Evolutionary conservation across 2,113 vertebrate genomes (phyloP).

Genomic region (Mus pahari): DNA sequence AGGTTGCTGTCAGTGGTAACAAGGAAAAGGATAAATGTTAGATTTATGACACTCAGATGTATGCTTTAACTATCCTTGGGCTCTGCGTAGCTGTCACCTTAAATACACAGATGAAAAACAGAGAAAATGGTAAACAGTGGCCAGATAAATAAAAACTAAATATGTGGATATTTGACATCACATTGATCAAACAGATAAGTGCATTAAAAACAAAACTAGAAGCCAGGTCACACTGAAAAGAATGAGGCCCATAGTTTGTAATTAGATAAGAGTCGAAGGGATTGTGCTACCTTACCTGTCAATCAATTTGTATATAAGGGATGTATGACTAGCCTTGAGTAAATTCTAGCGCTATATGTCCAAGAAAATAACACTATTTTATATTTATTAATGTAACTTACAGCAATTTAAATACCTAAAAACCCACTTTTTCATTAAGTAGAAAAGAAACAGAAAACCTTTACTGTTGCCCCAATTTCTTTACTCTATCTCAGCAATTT

Average conservation of each 20-base stretch:
- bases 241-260: neutral
- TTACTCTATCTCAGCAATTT: constrained; percentile 15
- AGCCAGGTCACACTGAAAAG: neutral
- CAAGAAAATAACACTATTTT: neutral
- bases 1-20: constrained; percentile 73
- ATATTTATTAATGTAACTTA: neutral
- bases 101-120: constrained; percentile 20
- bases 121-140: constrained; percentile 51
- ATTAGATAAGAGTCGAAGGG: neutral
- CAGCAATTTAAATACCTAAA: neutral
- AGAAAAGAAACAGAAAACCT: neutral
- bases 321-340: neutral
- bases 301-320: neutral
- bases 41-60: constrained; percentile 65
- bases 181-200: constrained; percentile 56
- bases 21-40: constrained; percentile 53
- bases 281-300: neutral
- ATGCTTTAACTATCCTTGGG: constrained; percentile 33
- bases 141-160: constrained; percentile 15
- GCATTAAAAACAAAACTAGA: neutral
- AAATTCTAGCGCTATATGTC: constrained; percentile 3
- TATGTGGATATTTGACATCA: constrained; percentile 27
- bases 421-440: neutral
- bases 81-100: constrained; percentile 26
- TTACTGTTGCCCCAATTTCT: neutral